These are phyloP conservation scores for Otocyon megalotis DNA, from an alignment of 2,113 vertebrate species.

Conservation along the genomic window DNA sequence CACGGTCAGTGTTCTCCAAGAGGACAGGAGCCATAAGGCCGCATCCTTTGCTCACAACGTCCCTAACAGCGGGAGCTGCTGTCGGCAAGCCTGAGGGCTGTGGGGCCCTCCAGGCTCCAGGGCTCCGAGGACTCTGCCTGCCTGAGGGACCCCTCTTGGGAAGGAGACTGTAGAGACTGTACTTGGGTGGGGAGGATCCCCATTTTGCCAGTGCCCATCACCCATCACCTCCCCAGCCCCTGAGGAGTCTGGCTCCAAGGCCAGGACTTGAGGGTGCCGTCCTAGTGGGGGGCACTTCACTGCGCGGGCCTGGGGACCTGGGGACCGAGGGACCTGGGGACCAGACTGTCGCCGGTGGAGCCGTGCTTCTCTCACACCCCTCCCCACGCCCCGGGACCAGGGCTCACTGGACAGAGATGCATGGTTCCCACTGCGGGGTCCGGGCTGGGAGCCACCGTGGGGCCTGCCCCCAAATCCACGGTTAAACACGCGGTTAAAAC, in stretches of 20 bases:
- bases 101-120: neutral
- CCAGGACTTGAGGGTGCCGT: rapidly evolving
- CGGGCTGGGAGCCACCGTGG: neutral
- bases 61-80: neutral
- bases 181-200: neutral
- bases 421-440: neutral
- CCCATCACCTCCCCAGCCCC: neutral
- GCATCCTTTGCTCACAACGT: neutral
- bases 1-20: neutral
- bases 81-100: neutral
- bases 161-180: neutral
- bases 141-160: neutral
- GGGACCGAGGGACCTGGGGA: neutral
- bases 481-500: neutral
- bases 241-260: neutral
- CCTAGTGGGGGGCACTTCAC: rapidly evolving
- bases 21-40: neutral
- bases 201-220: neutral
- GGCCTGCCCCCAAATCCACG: neutral
- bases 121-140: neutral
- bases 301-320: neutral
- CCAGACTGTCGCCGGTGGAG: neutral
- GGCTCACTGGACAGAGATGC: neutral
- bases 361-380: neutral
- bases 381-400: too few relatives aligned